These are phyloP conservation scores for Sarotherodon lohbergeri DNA, from an alignment of 2,113 vertebrate genomes.

Conservation along the genomic window DNA sequence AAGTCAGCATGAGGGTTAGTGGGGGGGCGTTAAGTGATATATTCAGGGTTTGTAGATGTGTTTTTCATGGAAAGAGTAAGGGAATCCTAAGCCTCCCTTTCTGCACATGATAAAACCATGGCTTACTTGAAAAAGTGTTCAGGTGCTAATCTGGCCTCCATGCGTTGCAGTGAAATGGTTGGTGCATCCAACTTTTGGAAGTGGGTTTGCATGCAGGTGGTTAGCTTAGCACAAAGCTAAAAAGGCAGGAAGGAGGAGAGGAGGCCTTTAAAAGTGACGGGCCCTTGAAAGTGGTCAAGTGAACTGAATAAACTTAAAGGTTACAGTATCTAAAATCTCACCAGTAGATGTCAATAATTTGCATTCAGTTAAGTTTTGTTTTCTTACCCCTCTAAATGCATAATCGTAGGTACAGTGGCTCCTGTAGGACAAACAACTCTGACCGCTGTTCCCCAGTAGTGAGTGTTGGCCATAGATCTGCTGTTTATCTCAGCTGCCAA, in stretches of 20 bases:
- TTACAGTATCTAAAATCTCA: background rate
- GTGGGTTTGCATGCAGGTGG: background rate
- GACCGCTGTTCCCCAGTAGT: background rate
- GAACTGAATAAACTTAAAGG: background rate
- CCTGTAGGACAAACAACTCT: background rate
- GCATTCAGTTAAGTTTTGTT: background rate
- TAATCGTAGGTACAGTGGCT: background rate
- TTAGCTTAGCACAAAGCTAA: background rate
- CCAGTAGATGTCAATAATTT: background rate
- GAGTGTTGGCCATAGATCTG: background rate
- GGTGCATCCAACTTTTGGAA: background rate
- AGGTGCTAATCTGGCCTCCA: background rate
- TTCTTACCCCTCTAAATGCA: background rate
- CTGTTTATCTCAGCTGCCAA: background rate
- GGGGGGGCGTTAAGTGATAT: background rate
- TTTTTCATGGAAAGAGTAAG: background rate
- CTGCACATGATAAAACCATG: background rate
- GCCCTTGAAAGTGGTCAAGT: background rate
- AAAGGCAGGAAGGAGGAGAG: background rate
- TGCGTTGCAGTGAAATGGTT: background rate
- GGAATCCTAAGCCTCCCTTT: background rate
- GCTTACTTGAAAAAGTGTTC: background rate
- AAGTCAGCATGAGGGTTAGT: background rate
- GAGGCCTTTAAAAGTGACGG: background rate
- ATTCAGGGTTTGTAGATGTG: background rate